These are phyloP conservation scores for Oriolus oriolus DNA, from an alignment of 2,113 vertebrate species.

Conservation along the genomic window DNA sequence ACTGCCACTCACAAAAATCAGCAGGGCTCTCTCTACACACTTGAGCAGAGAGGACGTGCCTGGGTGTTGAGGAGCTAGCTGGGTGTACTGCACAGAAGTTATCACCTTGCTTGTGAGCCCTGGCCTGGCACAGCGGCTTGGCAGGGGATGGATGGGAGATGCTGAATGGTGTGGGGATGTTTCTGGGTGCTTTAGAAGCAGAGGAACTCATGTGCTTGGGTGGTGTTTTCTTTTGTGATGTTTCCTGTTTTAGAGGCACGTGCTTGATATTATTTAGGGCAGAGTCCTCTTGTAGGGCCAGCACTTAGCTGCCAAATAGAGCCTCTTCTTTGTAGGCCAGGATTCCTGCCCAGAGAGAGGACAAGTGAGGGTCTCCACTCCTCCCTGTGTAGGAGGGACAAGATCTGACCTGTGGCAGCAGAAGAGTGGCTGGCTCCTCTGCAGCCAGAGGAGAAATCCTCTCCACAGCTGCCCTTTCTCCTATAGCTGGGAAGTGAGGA, in stretches of 20 bases:
- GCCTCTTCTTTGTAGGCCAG: neutral
- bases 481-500: neutral
- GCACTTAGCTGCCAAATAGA: neutral
- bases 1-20: neutral
- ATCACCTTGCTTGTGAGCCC: rapidly evolving
- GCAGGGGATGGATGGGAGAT: neutral
- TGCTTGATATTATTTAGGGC: neutral
- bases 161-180: neutral
- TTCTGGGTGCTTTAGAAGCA: neutral
- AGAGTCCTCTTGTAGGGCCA: neutral
- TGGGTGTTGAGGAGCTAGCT: neutral
- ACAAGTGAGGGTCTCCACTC: neutral
- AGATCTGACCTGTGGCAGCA: neutral
- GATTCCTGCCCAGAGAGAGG: neutral
- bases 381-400: neutral
- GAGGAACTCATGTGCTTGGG: neutral
- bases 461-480: neutral
- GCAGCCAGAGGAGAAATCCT: neutral
- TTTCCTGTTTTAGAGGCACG: neutral
- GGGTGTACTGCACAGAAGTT: neutral
- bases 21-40: neutral
- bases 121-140: neutral
- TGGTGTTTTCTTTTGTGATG: neutral
- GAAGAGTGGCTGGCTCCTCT: neutral
- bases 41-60: neutral